Base-by-base conservation (phyloP, 1,140 invertebrate genomes). In the Neotoxoptera formosana region DNA sequence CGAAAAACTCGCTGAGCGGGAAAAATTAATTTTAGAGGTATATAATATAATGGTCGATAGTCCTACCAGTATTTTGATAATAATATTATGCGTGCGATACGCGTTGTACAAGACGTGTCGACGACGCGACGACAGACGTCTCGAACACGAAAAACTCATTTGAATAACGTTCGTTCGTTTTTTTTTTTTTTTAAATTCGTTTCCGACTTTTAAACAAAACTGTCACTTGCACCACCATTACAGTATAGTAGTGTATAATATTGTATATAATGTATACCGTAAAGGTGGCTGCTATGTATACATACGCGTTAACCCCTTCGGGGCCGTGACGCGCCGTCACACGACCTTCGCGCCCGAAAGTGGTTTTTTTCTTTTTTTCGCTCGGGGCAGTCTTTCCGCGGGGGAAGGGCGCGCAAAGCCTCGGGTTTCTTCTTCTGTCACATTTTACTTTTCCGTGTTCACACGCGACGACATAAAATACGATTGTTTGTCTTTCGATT, bases 401-500 rank as follows among this genome's bases (percentile, higher is more conserved):
- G 6, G 84, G n/a, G 41, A 21, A 30, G 86, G 30, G 86, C 17
- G 86, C 9, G 1, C 47, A 4, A 34, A 34, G 7, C 47, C 17
- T 51, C 47, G 41, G 47, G 86, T 88, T 88, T 51, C 86, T 88
- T 88, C 51, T 88, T 51, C 17, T 51, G 86, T 51, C 86, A 88
- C 86, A 88, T 51, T 88, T 88, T 51, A 8, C 47, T 88, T 36
- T 51, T 88, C 23, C 48, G 47, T 88, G n/a, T 86, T 86, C 86
- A 51, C n/a, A 14, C 83, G 34, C 47, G 34, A 51, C 56, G 30
- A 60, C 56, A 60, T 51, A 34, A 51, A 88, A 88, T 88, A n/a
- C 41, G 30, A 47, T 88, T 51, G 48, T 88, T 88, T 88, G 34
- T 88, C 47, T 88, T 88, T 88, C 45, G 47, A 51, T 88, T 48